These are phyloP conservation scores for Mobula birostris DNA, from an alignment of 2,113 vertebrate species.

Conservation along the genomic window DNA sequence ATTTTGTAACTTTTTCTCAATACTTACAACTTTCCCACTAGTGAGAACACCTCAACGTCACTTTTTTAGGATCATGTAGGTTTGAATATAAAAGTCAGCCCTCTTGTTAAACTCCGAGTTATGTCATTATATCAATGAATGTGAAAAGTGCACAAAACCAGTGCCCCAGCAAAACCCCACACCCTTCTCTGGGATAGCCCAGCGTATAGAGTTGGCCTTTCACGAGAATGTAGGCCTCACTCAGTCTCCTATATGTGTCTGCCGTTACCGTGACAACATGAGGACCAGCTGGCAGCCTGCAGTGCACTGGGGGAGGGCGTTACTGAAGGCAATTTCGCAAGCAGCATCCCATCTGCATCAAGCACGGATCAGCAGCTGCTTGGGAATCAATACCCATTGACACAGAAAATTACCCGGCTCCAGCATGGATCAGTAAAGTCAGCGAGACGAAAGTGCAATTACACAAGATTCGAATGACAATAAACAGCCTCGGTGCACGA, in stretches of 20 bases:
- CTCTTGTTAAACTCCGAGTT: not conserved
- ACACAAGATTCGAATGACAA: not conserved
- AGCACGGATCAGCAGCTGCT: not conserved
- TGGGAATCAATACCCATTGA: not conserved
- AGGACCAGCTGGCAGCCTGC: not conserved
- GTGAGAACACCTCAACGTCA: not conserved
- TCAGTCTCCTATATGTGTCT: not conserved
- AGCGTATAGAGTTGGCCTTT: not conserved
- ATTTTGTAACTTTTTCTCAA: not conserved
- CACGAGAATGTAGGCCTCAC: not conserved
- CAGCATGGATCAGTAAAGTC: not conserved
- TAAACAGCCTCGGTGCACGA: not conserved
- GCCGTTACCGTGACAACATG: not conserved
- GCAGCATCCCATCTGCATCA: conserved; percentile 14
- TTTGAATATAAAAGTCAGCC: not conserved
- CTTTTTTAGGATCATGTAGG: not conserved
- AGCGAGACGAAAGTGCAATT: not conserved
- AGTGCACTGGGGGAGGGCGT: not conserved
- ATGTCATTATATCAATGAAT: not conserved
- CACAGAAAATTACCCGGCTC: not conserved
- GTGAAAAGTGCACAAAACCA: not conserved
- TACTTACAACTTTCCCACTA: no score
- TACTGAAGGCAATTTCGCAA: not conserved
- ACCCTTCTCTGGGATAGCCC: not conserved
- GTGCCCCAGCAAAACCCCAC: not conserved